Evolutionary conservation across 2,888 invertebrate genomes (phyloP).

Genomic region (Ophion costatus): DNA sequence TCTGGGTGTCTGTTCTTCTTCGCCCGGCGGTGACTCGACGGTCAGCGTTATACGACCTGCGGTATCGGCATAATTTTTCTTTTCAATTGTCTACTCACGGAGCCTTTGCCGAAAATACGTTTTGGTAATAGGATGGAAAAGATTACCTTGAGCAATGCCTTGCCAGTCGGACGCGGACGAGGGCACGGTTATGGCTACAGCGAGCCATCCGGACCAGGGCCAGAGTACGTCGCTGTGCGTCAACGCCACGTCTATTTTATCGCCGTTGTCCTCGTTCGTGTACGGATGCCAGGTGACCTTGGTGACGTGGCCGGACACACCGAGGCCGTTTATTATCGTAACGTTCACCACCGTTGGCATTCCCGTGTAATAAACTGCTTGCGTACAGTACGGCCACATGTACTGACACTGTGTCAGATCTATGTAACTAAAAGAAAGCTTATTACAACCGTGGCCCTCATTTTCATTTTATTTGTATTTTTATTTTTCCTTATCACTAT

Average conservation of each 20-base stretch:
- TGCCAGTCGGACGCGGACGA: slow-evolving; percentile 88
- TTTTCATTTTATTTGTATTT: slow-evolving; percentile 2
- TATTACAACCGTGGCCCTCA: not conserved
- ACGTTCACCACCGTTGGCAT: slow-evolving; percentile 96
- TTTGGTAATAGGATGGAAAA: not conserved
- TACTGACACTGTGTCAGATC: slow-evolving; percentile 98
- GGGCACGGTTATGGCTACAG: slow-evolving; percentile 90
- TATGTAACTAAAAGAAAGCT: slow-evolving; percentile 88
- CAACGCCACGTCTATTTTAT: slow-evolving; percentile 89
- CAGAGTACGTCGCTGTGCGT: slow-evolving; percentile 93
- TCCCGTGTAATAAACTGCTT: slow-evolving; percentile 94
- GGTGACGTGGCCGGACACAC: slow-evolving; percentile 92
- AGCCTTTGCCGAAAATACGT: not conserved
- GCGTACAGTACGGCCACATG: slow-evolving; percentile 99
- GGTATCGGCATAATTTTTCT: slow-evolving; percentile 6
- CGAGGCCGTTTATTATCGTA: slow-evolving; percentile 96
- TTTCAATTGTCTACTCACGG: not conserved
- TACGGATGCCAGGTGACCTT: slow-evolving; percentile 94
- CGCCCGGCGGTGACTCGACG: slow-evolving; percentile 91
- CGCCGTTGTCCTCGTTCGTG: slow-evolving; percentile 88
- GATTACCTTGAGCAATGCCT: slow-evolving; percentile 89
- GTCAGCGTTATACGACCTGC: slow-evolving; percentile 91
- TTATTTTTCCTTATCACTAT: no score
- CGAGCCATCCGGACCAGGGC: slow-evolving; percentile 99
- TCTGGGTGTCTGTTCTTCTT: slow-evolving; percentile 86